phyloP scores from a whole-genome alignment of 2,797 vertebrate species.

The Thalassophryne amazonica region DNA sequence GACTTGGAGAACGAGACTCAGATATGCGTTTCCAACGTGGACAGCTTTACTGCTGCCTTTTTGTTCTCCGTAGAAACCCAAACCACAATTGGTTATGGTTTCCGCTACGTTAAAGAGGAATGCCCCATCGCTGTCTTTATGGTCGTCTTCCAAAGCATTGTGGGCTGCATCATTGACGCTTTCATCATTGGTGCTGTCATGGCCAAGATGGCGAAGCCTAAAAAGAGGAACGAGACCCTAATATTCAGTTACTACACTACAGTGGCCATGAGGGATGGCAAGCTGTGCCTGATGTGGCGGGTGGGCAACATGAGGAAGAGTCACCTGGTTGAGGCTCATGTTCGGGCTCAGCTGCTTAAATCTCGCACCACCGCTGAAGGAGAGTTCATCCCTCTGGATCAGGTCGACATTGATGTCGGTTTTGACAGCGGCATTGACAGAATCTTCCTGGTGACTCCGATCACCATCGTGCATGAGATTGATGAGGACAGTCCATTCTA shows the following conservation, averaged over 20 bases:
- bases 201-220: conserved; percentile 98
- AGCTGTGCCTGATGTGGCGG: conserved; percentile 96
- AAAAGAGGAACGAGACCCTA: conserved; percentile 94
- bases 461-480: conserved; percentile 94
- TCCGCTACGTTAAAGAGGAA: conserved; percentile 93
- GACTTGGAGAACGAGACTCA: conserved; percentile 83
- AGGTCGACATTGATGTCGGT: conserved; percentile 92
- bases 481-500: conserved; percentile 95
- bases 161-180: conserved; percentile 97
- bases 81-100: conserved; percentile 97
- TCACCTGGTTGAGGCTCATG: conserved; percentile 94
- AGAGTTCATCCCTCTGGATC: conserved; percentile 95
- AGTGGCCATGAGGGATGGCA: conserved; percentile 92
- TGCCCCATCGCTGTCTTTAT: conserved; percentile 94
- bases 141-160: conserved; percentile 97
- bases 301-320: conserved; percentile 95
- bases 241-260: conserved; percentile 94
- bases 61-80: conserved; percentile 98
- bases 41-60: conserved; percentile 96
- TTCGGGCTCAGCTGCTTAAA: conserved; percentile 92
- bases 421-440: conserved; percentile 95
- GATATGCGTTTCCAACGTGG: conserved; percentile 90
- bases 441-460: conserved; percentile 93
- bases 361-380: conserved; percentile 92
- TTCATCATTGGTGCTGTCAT: conserved; percentile 97